phyloP scores from a whole-genome alignment of 2,888 invertebrate genomes.

The Odontocolon sp. region DNA sequence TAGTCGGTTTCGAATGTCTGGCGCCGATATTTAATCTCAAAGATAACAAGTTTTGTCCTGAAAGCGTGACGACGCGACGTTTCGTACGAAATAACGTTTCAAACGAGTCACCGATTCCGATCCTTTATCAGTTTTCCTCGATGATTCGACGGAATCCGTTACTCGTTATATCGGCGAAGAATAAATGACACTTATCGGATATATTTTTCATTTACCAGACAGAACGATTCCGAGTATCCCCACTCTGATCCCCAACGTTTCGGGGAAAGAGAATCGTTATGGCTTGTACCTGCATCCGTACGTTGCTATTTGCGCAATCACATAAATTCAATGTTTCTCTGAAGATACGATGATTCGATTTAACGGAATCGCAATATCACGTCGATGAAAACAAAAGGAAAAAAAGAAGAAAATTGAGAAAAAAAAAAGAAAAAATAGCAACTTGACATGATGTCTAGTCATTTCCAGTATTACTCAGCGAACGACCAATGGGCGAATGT shows the following conservation, averaged over 20 bases:
- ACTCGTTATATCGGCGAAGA: too few relatives aligned
- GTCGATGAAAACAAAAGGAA: slow-evolving; percentile 5
- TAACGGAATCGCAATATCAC: slow-evolving; percentile 33
- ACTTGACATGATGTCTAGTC: slow-evolving; percentile 77
- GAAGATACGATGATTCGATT: not conserved
- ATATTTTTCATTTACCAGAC: slow-evolving; percentile 14
- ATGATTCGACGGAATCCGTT: too few relatives aligned
- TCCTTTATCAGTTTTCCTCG: too few relatives aligned
- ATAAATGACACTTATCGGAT: slow-evolving; percentile 3
- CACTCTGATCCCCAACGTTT: not conserved
- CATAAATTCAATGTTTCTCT: slow-evolving; percentile 51
- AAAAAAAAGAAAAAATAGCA: slow-evolving; percentile 68
- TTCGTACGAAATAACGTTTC: too few relatives aligned
- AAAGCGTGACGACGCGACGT: too few relatives aligned
- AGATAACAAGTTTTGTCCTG: too few relatives aligned
- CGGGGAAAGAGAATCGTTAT: not conserved
- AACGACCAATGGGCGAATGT: slow-evolving; percentile 18
- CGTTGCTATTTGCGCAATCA: slow-evolving; percentile 72
- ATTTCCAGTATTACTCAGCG: slow-evolving; percentile 70
- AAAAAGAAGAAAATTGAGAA: slow-evolving; percentile 31
- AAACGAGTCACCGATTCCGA: too few relatives aligned
- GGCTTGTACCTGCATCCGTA: slow-evolving; percentile 70
- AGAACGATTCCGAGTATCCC: not conserved
- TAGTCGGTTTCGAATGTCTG: too few relatives aligned
- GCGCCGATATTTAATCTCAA: too few relatives aligned